These are phyloP conservation scores for Dynastes hyllus DNA, from an alignment of 2,888 invertebrate species.

Conservation along the genomic window DNA sequence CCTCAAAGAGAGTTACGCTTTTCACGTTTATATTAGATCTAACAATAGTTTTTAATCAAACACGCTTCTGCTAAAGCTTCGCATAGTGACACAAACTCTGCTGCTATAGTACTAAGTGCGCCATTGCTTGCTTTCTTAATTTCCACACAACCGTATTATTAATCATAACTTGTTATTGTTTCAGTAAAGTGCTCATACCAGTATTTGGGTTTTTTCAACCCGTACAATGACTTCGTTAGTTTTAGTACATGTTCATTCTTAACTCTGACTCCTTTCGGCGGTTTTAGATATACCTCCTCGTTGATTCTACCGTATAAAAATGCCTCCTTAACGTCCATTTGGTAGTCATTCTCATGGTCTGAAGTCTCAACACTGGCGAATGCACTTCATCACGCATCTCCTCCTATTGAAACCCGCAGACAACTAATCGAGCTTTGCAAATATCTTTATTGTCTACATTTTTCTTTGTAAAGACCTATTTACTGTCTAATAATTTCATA, in stretches of 20 bases:
- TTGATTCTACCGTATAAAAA: background rate
- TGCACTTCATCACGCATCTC: too few relatives aligned
- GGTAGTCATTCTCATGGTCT: background rate
- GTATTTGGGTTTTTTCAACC: background rate
- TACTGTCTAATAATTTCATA: slow-evolving; percentile 7
- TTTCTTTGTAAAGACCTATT: background rate
- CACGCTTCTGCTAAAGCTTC: slow-evolving; percentile 54
- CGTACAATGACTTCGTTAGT: background rate
- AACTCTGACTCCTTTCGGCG: background rate
- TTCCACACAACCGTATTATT: slow-evolving; percentile 44
- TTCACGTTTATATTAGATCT: slow-evolving; percentile 47
- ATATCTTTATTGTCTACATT: too few relatives aligned
- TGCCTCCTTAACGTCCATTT: background rate
- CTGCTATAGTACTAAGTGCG: slow-evolving; percentile 54
- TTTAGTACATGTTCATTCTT: background rate
- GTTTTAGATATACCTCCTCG: background rate
- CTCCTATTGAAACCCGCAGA: background rate
- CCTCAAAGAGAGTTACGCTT: slow-evolving; percentile 50
- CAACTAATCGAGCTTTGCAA: too few relatives aligned
- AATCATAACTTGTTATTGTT: background rate
- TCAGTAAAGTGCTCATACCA: slow-evolving; percentile 4
- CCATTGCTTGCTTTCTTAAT: slow-evolving; percentile 54
- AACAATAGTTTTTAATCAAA: slow-evolving; percentile 52
- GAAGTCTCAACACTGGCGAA: background rate
- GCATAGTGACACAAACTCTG: slow-evolving; percentile 53